Evolutionary conservation across 2,113 vertebrate genomes (phyloP).

Genomic region (Cardinalis cardinalis): DNA sequence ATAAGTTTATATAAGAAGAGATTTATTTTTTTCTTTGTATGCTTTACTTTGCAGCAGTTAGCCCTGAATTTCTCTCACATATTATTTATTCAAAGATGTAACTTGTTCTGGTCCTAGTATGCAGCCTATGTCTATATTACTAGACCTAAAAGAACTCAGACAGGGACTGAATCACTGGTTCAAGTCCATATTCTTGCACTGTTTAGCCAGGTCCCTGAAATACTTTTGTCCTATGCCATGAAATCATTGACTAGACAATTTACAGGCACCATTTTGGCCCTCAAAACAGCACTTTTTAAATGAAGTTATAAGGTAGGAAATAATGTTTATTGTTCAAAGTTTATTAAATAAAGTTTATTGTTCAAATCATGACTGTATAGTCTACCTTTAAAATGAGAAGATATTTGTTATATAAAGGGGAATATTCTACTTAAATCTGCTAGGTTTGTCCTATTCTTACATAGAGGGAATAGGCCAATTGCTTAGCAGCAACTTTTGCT

Average conservation of each 20-base stretch:
- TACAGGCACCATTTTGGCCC: background rate
- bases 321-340: background rate
- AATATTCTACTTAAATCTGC: background rate
- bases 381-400: background rate
- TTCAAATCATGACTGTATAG: background rate
- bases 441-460: background rate
- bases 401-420: background rate
- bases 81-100: background rate
- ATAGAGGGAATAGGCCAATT: background rate
- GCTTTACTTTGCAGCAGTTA: background rate
- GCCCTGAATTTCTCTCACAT: background rate
- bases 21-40: background rate
- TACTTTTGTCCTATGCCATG: background rate
- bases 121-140: background rate
- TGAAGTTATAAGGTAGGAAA: background rate
- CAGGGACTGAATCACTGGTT: background rate
- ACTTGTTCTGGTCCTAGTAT: background rate
- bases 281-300: background rate
- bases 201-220: background rate
- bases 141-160: background rate
- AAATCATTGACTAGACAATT: background rate
- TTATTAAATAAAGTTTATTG: background rate
- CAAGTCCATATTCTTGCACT: background rate
- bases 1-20: background rate
- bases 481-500: background rate